These are phyloP conservation scores for Dasypus novemcinctus DNA, from an alignment of 2,113 vertebrate species.

Conservation along the genomic window DNA sequence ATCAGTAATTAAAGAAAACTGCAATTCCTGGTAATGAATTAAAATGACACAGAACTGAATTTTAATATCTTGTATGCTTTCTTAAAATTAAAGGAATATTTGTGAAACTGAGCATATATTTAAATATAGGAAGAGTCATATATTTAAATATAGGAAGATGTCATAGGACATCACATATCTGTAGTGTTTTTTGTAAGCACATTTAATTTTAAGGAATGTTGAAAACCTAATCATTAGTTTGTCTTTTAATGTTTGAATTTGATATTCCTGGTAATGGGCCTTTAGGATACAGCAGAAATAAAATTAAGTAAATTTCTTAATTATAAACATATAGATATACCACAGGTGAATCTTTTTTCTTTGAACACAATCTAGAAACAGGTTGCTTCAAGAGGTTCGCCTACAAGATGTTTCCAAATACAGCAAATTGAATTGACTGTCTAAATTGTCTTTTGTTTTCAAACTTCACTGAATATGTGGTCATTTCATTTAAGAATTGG, in stretches of 20 bases:
- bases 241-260: neutral
- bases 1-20: slow-evolving; percentile 84
- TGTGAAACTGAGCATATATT: neutral
- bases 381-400: neutral
- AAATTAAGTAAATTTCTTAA: neutral
- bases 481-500: neutral
- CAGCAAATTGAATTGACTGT: neutral
- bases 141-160: neutral
- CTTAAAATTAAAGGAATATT: neutral
- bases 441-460: neutral
- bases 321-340: neutral
- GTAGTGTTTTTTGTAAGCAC: neutral
- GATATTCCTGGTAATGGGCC: neutral
- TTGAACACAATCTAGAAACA: neutral
- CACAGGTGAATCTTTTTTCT: neutral
- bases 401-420: neutral
- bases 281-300: neutral
- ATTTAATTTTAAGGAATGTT: slow-evolving; percentile 10
- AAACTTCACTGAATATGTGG: neutral
- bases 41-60: slow-evolving; percentile 50
- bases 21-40: slow-evolving; percentile 85
- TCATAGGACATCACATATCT: neutral
- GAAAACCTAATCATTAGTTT: neutral
- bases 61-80: neutral
- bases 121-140: neutral